Conservation (phyloP, 2,797 vertebrate species). For the Ispidina picta region DNA sequence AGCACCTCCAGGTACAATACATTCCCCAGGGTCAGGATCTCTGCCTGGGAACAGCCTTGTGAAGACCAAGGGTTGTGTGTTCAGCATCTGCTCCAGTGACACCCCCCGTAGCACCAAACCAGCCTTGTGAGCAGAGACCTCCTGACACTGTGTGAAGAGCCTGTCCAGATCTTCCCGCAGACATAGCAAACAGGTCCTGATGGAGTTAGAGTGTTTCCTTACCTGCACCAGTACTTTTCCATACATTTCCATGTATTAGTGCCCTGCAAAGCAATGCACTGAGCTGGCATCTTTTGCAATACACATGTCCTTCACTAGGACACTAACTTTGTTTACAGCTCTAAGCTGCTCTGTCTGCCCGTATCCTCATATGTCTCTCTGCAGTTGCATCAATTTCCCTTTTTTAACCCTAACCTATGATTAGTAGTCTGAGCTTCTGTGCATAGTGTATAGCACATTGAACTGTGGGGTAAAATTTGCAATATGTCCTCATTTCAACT, state of each 20-base stretch:
- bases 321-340: not conserved
- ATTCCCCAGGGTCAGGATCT: not conserved
- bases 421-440: conserved; percentile 7
- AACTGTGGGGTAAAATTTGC: not conserved
- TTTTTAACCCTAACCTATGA: not conserved
- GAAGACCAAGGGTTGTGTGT: not conserved
- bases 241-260: not conserved
- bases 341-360: not conserved
- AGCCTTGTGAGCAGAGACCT: not conserved
- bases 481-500: conserved; percentile 36
- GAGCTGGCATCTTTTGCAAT: not conserved
- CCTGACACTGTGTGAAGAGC: not conserved
- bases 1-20: not conserved
- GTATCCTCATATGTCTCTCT: not conserved
- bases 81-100: not conserved
- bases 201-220: not conserved
- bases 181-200: not conserved
- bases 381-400: not conserved
- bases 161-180: not conserved
- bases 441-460: not conserved
- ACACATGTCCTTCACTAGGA: not conserved
- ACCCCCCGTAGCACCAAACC: not conserved
- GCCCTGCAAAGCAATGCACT: not conserved
- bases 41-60: not conserved
- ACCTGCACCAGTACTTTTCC: not conserved